Base-by-base conservation (phyloP, 2,113 vertebrate species). In the Recurvirostra avosetta region DNA sequence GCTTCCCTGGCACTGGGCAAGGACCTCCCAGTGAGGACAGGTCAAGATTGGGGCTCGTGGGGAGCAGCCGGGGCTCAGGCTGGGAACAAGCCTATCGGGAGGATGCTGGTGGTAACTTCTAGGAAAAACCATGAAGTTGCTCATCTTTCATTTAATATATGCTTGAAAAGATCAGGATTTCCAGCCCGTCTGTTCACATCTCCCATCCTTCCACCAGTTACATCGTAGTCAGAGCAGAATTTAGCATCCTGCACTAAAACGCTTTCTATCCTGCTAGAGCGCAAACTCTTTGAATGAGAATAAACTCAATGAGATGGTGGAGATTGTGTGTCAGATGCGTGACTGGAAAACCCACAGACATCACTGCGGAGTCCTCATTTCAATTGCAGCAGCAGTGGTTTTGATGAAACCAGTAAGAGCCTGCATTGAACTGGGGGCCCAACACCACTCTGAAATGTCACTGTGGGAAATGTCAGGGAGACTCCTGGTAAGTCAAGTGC, bases 291-390 rank as follows among this genome's bases (percentile, higher is more conserved):
- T 4, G 23, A 36, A 29, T 15, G 70, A 66, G 19, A 43, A 19
- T 19, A 38, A 50, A 55, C 40, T 50, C 47, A 32, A 4, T 3
- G 15, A 36, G 26, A 7, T 1, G 8, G 34, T 12, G 6, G 29
- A 27, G 45, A 29, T 11, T 0, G 5, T 14, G 15, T 6, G 58
- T n/a, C 36, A n/a, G 25, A 19, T 2, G 27, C 3, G 0, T 3
- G n/a, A 55, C 11, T 6, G 30, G 17, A 26, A 34, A 73, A 9
- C 14, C 15, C 52, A 4, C 17, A 15, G 52, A 23, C 14, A 41
- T 21, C 7, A 8, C 21, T 1, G 34, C 21, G 27, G 25, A 78
- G 34, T 30, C 45, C 38, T 36, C 8, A 0, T 15, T 41, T 41
- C 72, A 9, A 8, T 5, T 11, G 15, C n/a, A 17, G 38, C 21